Base-by-base conservation (phyloP, 1,140 invertebrate species). In the Ericerus pela region DNA sequence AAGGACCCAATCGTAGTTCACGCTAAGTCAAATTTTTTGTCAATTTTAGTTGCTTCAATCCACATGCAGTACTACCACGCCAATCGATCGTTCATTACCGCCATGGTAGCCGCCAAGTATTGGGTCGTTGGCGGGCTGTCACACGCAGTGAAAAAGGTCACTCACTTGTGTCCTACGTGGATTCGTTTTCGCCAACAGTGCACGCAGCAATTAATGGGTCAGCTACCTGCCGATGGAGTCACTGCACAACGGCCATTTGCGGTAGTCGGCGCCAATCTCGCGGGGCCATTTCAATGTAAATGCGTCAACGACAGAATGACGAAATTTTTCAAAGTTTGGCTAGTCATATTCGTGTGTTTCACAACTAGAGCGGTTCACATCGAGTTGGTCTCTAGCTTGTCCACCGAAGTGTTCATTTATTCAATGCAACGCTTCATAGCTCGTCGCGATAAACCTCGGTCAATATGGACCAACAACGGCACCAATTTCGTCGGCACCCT, bases 371-470 rank as follows among this genome's bases (percentile, higher is more conserved):
- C 64, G n/a, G 54, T 65, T n/a, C 65, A 67, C 33, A 28, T 67
- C n/a, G 64, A 68, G 56, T 2, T 64, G 5, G 64, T 62, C 0
- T 33, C 20, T 10, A 58, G 60, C 56, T 22, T 66, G 8, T 36
- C 59, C 10, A 60, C 64, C 0, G 59, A 63, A 3, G 57, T 43
- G 18, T 69, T 64, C 54, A 22, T 69, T 8, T 28, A 47, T 22
- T 59, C 60, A 8, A 54, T 68, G 1, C 59, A 63, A 57, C 51
- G 65, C n/a, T 67, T 70, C 41, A 55, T 67, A 27, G 55, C 63
- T 1, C 51, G 66, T 33, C 41, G 65, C 51, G 57, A 62, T 26
- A 37, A n/a, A 4, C 30, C 12, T 20, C n/a, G 11, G 18, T n/a
- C 14, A 16, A 29, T 60, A 10, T 55, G 55, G 54, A 59, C 56